Conservation (phyloP, 2,113 vertebrate genomes). For the Ovis canadensis region DNA sequence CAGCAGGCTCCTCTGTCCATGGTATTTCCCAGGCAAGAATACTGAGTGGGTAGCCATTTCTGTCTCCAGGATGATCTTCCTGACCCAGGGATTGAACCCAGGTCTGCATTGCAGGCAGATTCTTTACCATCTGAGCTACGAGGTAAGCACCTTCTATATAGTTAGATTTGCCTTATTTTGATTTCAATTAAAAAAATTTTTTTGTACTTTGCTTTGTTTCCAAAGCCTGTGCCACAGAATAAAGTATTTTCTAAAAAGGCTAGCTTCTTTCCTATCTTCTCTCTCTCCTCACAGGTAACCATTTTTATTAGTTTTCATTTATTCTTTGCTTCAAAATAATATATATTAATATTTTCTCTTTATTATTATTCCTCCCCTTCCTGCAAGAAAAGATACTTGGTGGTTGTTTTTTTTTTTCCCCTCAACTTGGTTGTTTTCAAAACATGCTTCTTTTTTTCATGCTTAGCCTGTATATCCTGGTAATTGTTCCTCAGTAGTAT, state of each 20-base stretch:
- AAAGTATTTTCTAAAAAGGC: background rate
- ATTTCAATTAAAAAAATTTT: background rate
- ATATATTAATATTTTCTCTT: background rate
- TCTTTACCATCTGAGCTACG: background rate
- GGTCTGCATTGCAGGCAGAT: background rate
- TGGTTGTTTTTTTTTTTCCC: background rate
- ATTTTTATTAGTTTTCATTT: background rate
- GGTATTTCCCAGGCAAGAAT: background rate
- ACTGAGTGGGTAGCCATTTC: background rate
- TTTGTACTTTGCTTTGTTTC: background rate
- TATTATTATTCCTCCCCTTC: background rate
- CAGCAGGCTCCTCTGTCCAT: background rate
- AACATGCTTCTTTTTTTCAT: background rate
- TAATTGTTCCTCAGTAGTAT: background rate
- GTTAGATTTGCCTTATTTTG: background rate
- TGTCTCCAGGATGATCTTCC: background rate
- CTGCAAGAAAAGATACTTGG: background rate
- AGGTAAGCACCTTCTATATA: background rate
- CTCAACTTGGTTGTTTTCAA: background rate
- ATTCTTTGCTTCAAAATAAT: background rate
- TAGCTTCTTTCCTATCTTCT: background rate
- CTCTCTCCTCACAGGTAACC: background rate
- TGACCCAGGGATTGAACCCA: background rate
- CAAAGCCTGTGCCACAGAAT: background rate
- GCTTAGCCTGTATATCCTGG: background rate